Base-by-base conservation (phyloP, 2,888 invertebrate genomes). In the Fragum fragum region DNA sequence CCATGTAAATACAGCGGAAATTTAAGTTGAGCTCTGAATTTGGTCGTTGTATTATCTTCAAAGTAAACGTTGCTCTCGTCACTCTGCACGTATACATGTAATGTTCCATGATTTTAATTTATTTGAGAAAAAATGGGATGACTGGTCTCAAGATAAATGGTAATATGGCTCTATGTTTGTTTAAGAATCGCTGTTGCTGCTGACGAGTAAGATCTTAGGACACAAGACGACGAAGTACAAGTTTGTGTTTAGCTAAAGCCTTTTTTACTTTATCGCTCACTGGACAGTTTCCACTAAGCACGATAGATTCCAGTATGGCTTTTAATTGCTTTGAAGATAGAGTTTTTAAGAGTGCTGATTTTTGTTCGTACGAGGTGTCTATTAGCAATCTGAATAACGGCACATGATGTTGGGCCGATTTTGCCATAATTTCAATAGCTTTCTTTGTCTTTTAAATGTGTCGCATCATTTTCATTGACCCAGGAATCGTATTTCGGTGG, bases 281-380 rank as follows among this genome's bases (percentile, higher is more conserved):
- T 14, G 73, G 55, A 42, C 75, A 80, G 29, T 73, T 82, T 39
- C 82, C 79, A 23, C 59, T 53, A 23, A 85, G 53, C 26, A 83
- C 82, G 75, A 85, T 71, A 21, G 79, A 69, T 66, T 85, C 79
- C 47, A 74, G 57, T 11, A 82, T 32, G 29, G 61, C 69, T 42
- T 53, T 36, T 68, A 79, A 52, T 39, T 82, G 85, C 26, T 29
- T 57, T 6, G 29, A 21, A 3, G n/a, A 57, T 28, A 79, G 63
- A 11, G 73, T 80, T 26, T 76, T 73, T 6, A 83, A 21, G 21
- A 83, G 14, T 2, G 73, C 69, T 28, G 47, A 21, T 32, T 68
- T 74, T 29, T 80, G 80, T 6, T 36, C 39, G 5, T 59, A 47
- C 3, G 76, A 29, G 9, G 76, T 14, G 7, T 76, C 63, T 36